Evolutionary conservation across 2,797 vertebrate species (phyloP), one percentile per base, ranked within the genome.

Genomic region (Clangula hyemalis): DNA sequence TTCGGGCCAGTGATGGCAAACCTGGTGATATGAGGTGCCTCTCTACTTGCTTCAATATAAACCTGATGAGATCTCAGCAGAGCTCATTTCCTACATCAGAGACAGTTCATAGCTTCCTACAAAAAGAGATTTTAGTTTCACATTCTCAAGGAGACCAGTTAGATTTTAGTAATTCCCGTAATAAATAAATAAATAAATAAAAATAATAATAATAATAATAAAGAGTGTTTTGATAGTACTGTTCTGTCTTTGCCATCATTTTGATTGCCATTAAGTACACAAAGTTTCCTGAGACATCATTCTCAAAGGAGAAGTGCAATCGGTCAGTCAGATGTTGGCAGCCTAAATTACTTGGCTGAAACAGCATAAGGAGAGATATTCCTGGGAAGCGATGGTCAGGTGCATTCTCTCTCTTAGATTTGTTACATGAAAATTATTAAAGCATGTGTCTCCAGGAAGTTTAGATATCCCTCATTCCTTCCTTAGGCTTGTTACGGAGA

Each of bases 71-170:
- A 89, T 74, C 36, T 72, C 71, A 89, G 30, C 79, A 54, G 75
- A 65, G 76, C 84, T 85, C 39, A n/a, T 89, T 83, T 90, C 83
- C 56, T 90, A 34, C 20, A 28, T 56, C 53, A 82, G 82, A 28
- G 34, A 80, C 15, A 85, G 19, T 41, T 58, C 68, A 32, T 85
- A 58, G 78, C 69, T 88, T 95, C 56, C 27, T 88, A 76, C 89
- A 85, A 87, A 71, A 92, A 61, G 16, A 87, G 36, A 24, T 89
- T 91, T 93, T 89, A 77, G 34, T 92, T 95, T 93, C 62, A 60
- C 69, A 13, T 90, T 80, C 77, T 87, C 39, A 72, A 54, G 32
- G 18, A 80, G 21, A 74, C 21, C 62, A 69, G 54, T 47, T 89
- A 72, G 32, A 75, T 74, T 93, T 90, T 30, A 94, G 85, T 51